Percentiles rank a stretch among this genome's conserved stretches.
Evolutionary conservation across 2,888 invertebrate species (phyloP).

Genomic region (Allygus modestus): DNA sequence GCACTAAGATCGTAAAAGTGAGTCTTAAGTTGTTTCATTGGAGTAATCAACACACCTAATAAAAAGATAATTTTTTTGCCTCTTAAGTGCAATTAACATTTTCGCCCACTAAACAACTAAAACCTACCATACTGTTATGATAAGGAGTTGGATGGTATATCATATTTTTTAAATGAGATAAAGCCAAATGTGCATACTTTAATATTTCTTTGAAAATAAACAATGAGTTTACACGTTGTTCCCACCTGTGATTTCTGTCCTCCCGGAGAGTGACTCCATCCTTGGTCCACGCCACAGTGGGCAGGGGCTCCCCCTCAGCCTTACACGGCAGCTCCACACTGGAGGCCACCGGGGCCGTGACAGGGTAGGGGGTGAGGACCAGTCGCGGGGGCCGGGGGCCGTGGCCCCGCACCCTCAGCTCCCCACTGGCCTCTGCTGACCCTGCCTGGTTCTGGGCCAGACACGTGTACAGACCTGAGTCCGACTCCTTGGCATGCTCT

Average conservation of each 20-base stretch:
- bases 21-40: too few species aligned
- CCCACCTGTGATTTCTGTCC: constrained; percentile 70
- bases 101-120: too few species aligned
- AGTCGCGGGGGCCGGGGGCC: constrained; percentile 80
- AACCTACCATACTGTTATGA: too few species aligned
- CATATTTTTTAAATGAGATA: too few species aligned
- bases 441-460: constrained; percentile 88
- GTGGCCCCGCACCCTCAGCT: constrained; percentile 78
- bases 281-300: constrained; percentile 90
- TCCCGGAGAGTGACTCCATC: constrained; percentile 80
- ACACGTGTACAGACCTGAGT: constrained; percentile 88
- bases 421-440: constrained; percentile 82
- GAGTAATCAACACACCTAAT: too few species aligned
- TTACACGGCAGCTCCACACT: constrained; percentile 91
- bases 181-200: too few species aligned
- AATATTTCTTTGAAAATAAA: too few species aligned
- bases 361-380: constrained; percentile 84
- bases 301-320: constrained; percentile 87
- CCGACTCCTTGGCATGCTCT: constrained; percentile 80
- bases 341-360: constrained; percentile 85
- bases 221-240: too few species aligned
- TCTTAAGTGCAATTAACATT: too few species aligned
- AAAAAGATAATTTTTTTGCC: too few species aligned
- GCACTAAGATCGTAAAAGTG: too few species aligned
- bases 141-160: too few species aligned